phyloP scores from a whole-genome alignment of 2,113 vertebrate genomes.

The Corydoras sp. region DNA sequence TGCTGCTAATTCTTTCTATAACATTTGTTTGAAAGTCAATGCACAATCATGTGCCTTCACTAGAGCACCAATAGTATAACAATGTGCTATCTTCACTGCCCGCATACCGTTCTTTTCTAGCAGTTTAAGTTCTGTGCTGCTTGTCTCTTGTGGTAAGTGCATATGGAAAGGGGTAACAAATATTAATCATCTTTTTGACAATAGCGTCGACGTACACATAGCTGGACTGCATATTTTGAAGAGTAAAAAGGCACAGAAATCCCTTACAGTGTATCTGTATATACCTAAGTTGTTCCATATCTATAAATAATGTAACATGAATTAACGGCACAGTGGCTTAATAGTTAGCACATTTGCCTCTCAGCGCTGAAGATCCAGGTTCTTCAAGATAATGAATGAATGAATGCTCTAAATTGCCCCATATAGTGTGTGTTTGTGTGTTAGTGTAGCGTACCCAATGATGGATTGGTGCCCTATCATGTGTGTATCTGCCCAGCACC shows the following conservation, averaged over 20 bases:
- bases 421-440: no score
- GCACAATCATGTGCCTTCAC: constrained; percentile 57
- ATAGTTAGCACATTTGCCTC: no score
- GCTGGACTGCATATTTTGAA: constrained; percentile 17
- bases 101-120: constrained; percentile 6
- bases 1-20: constrained; percentile 50
- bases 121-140: constrained; percentile 32
- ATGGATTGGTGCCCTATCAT: no score
- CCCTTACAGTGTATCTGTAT: background rate
- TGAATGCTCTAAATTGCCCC: no score
- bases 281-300: background rate
- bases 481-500: no score
- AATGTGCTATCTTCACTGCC: constrained; percentile 53
- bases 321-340: no score
- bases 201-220: constrained; percentile 48
- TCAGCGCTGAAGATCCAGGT: no score
- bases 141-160: constrained; percentile 58
- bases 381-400: no score
- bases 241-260: background rate
- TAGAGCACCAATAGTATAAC: constrained; percentile 56
- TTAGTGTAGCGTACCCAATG: no score
- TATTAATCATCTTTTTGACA: constrained; percentile 70
- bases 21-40: constrained; percentile 63
- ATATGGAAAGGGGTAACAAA: constrained; percentile 53
- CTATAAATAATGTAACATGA: no score